Percentiles rank a stretch among this genome's conserved stretches.
Evolutionary conservation across 2,888 invertebrate genomes (phyloP).

Genomic region (Lasioglossum calceatum): DNA sequence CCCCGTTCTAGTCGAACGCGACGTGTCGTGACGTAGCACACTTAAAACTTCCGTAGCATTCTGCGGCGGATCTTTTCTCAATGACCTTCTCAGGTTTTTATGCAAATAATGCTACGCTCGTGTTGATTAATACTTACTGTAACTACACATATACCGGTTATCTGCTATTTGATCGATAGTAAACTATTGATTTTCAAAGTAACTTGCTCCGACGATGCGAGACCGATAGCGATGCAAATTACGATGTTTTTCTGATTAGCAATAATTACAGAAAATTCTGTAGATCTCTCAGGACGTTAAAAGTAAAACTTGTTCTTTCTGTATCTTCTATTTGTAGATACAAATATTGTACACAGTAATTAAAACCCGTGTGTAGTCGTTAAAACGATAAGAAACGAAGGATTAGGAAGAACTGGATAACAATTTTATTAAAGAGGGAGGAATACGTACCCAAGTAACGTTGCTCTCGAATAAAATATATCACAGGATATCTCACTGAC

Average conservation of each 20-base stretch:
- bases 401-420: not conserved
- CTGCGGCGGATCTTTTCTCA: conserved; percentile 1
- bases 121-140: not conserved
- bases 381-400: not conserved
- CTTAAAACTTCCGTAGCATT: conserved; percentile 37
- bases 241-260: not conserved
- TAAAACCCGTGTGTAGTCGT: not conserved
- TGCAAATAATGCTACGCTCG: not conserved
- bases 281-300: not conserved
- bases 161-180: not conserved
- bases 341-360: not conserved
- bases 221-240: not conserved
- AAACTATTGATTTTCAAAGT: not conserved
- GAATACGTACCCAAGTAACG: not conserved
- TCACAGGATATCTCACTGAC: not conserved
- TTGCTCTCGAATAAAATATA: not conserved
- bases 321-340: not conserved
- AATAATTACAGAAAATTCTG: not conserved
- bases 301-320: not conserved
- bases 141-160: not conserved
- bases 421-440: not conserved
- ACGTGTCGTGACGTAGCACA: conserved; percentile 7
- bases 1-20: not conserved
- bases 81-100: conserved; percentile 22
- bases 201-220: not conserved